Conservation (phyloP, 2,888 invertebrate genomes). For the Fragum whitleyi region DNA sequence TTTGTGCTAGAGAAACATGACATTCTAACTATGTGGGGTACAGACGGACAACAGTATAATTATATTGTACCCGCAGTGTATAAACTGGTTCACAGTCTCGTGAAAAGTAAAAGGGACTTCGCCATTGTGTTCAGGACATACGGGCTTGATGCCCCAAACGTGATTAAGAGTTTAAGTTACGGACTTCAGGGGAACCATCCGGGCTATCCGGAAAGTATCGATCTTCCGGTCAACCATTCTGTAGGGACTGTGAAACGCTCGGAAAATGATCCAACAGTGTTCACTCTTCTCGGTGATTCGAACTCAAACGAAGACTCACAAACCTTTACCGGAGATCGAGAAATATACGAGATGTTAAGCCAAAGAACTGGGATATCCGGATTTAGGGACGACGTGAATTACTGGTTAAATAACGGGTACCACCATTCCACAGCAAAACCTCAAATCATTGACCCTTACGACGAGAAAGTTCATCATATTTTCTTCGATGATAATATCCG, state of each 20-base stretch:
- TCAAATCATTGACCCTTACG: conserved; percentile 81
- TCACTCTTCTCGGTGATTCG: conserved; percentile 48
- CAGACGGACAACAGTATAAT: conserved; percentile 81
- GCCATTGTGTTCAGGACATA: conserved; percentile 83
- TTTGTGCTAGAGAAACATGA: conserved; percentile 55
- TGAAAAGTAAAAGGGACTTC: conserved; percentile 77
- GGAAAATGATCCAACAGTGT: conserved; percentile 61
- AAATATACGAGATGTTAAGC: conserved; percentile 79
- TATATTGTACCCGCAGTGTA: conserved; percentile 84
- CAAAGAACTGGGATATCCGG: conserved; percentile 78
- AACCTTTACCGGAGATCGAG: conserved; percentile 67
- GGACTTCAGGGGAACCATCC: conserved; percentile 81
- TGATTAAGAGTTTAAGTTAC: conserved; percentile 74
- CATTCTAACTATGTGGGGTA: conserved; percentile 75
- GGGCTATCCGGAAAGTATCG: conserved; percentile 70
- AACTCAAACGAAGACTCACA: conserved; percentile 38
- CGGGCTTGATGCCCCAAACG: conserved; percentile 83
- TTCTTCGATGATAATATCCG: conserved; percentile 85
- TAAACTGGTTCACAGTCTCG: conserved; percentile 77
- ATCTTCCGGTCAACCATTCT: conserved; percentile 69
- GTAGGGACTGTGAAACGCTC: conserved; percentile 76
- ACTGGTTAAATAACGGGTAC: conserved; percentile 82
- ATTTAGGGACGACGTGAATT: conserved; percentile 82
- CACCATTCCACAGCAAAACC: conserved; percentile 81
- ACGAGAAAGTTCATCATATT: conserved; percentile 81